phyloP scores from a whole-genome alignment of 2,797 vertebrate genomes.

The Tiaroga cobitis region DNA sequence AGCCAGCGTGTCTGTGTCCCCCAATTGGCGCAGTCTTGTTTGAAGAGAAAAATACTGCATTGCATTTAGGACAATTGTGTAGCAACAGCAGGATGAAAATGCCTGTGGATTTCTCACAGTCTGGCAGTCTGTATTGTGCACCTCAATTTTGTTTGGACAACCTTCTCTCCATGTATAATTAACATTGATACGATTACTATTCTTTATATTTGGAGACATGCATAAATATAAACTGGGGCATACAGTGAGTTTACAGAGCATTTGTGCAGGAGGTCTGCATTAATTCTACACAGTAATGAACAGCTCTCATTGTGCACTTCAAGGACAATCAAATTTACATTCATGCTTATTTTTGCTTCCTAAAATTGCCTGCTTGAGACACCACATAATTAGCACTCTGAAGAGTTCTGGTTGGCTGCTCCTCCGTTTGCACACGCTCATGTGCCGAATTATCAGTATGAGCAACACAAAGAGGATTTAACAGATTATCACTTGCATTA shows the following conservation, averaged over 20 bases:
- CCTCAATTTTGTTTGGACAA: slow-evolving; percentile 80
- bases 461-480: slow-evolving; percentile 51
- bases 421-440: slow-evolving; percentile 71
- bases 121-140: slow-evolving; percentile 71
- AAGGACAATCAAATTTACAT: slow-evolving; percentile 73
- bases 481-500: slow-evolving; percentile 56
- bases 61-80: slow-evolving; percentile 73
- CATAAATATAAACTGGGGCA: slow-evolving; percentile 72
- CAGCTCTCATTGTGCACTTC: slow-evolving; percentile 66
- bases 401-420: slow-evolving; percentile 75
- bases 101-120: slow-evolving; percentile 69
- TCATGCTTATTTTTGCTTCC: slow-evolving; percentile 70
- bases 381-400: slow-evolving; percentile 75
- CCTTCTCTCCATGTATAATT: slow-evolving; percentile 78
- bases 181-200: slow-evolving; percentile 78
- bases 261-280: slow-evolving; percentile 72
- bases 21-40: slow-evolving; percentile 68
- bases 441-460: slow-evolving; percentile 56
- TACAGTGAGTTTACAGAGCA: slow-evolving; percentile 68
- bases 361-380: slow-evolving; percentile 68
- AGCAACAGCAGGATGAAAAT: slow-evolving; percentile 63
- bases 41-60: slow-evolving; percentile 72
- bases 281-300: slow-evolving; percentile 74
- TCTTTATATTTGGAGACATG: slow-evolving; percentile 69
- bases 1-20: slow-evolving; percentile 62